Percentiles rank a stretch among this genome's conserved stretches.
phyloP scores from a whole-genome alignment of 2,888 invertebrate species.

The Cataglyphis livida region DNA sequence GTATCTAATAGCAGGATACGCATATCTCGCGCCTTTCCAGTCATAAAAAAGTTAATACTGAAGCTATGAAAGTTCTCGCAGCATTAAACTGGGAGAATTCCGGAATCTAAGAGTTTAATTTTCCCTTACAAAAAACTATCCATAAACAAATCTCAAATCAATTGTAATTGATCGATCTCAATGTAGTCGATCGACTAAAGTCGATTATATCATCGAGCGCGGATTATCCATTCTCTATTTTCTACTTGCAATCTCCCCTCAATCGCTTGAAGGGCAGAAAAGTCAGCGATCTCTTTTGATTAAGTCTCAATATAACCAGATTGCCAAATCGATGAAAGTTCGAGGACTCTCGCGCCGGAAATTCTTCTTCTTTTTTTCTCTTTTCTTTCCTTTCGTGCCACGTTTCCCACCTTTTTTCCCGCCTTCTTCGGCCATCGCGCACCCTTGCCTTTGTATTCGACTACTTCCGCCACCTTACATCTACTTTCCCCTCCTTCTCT shows the following conservation, averaged over 20 bases:
- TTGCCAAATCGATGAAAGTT: conserved; percentile 36
- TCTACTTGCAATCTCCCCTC: conserved; percentile 45
- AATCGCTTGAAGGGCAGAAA: conserved; percentile 36
- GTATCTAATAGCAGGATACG: not conserved
- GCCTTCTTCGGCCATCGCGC: not conserved
- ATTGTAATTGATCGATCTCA: not conserved
- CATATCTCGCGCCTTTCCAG: not conserved
- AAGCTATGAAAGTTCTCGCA: not conserved
- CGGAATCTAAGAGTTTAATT: not conserved
- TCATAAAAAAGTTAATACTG: conserved; percentile 27
- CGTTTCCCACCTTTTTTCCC: conserved; percentile 20
- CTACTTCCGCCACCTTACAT: conserved; percentile 41
- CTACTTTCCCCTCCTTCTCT: conserved; percentile 23
- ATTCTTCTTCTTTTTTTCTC: not conserved
- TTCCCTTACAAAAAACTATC: not conserved
- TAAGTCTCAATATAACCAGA: conserved; percentile 56
- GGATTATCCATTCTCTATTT: conserved; percentile 48
- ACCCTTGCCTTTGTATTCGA: conserved; percentile 28
- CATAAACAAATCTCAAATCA: not conserved
- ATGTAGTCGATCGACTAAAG: conserved; percentile 16
- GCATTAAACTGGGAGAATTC: not conserved
- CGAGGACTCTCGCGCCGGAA: conserved; percentile 33
- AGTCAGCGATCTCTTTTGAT: conserved; percentile 56
- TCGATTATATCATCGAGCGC: conserved; percentile 60
- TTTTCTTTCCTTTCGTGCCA: conserved; percentile 7